Evolutionary conservation across 2,797 vertebrate species (phyloP).

Genomic region (Rhadinocentrus ornatus): DNA sequence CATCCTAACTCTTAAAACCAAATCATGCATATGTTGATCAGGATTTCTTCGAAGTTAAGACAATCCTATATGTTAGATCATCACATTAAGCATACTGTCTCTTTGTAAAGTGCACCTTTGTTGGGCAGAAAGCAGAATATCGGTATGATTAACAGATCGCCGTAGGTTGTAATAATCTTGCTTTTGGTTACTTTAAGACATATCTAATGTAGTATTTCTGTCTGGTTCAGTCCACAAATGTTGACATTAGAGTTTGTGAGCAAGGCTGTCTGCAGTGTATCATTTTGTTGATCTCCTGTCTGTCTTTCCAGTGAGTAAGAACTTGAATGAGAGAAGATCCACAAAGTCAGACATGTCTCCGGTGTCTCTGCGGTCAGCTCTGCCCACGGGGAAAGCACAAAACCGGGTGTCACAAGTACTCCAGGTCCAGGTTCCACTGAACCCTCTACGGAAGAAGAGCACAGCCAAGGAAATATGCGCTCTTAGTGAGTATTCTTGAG

Average conservation of each 20-base stretch:
- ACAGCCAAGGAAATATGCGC: slow-evolving; percentile 85
- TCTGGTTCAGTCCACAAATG: not conserved
- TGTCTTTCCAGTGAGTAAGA: slow-evolving; percentile 89
- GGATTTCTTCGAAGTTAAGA: not conserved
- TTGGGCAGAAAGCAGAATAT: not conserved
- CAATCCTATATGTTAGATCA: not conserved
- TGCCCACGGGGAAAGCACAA: slow-evolving; percentile 86
- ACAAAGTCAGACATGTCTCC: slow-evolving; percentile 94
- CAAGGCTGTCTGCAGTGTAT: not conserved
- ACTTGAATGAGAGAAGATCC: slow-evolving; percentile 89
- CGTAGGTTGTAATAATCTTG: not conserved
- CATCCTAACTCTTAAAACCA: not conserved
- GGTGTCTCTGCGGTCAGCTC: slow-evolving; percentile 86
- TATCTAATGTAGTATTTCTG: not conserved
- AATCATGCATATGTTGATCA: not conserved
- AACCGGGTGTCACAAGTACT: slow-evolving; percentile 95
- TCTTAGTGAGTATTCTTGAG: slow-evolving; percentile 80
- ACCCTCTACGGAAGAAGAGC: slow-evolving; percentile 92
- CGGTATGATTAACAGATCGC: not conserved
- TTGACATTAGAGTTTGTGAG: not conserved
- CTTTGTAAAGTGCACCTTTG: not conserved
- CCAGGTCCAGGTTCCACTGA: slow-evolving; percentile 92
- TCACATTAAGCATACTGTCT: not conserved
- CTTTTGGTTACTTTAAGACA: not conserved
- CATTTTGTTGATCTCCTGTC: not conserved